Percentiles rank a stretch among this genome's conserved stretches.
phyloP scores from a whole-genome alignment of 2,888 invertebrate genomes.

The Argyresthia albistria region DNA sequence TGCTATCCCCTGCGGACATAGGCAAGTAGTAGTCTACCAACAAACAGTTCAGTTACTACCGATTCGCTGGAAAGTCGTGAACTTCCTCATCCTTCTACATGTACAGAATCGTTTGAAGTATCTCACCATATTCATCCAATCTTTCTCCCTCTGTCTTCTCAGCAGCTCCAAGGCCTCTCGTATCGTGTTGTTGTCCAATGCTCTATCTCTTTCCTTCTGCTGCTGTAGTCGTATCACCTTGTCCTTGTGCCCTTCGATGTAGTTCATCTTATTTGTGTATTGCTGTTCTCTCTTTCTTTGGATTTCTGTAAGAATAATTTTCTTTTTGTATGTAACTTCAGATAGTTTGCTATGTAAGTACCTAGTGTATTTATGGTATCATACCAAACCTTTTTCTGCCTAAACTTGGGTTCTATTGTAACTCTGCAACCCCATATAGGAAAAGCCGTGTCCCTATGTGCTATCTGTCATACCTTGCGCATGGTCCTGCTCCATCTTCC shows the following conservation, averaged over 20 bases:
- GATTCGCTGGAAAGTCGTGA: no score
- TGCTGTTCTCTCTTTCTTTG: constrained; percentile 51
- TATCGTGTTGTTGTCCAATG: constrained; percentile 39
- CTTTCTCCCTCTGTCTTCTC: constrained; percentile 28
- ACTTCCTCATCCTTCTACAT: no score
- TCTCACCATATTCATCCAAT: constrained; percentile 39
- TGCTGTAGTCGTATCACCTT: constrained; percentile 29
- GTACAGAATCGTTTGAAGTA: background rate
- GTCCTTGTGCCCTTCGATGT: constrained; percentile 41
- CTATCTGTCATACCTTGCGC: constrained; percentile 30
- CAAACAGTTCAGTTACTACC: no score
- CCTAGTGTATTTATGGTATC: no score
- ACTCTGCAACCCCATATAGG: no score
- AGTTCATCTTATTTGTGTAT: constrained; percentile 40
- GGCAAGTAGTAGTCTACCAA: no score
- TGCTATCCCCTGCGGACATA: no score
- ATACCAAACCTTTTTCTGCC: no score
- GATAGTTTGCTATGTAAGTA: no score
- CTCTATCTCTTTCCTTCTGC: constrained; percentile 37
- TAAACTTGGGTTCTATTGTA: no score
- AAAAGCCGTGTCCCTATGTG: no score
- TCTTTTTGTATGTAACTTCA: no score
- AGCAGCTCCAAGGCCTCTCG: constrained; percentile 36
- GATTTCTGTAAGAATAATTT: constrained; percentile 28
- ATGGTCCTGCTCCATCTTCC: constrained; percentile 55